phyloP scores from a whole-genome alignment of 1,140 invertebrate genomes.

The Magallana angulata region DNA sequence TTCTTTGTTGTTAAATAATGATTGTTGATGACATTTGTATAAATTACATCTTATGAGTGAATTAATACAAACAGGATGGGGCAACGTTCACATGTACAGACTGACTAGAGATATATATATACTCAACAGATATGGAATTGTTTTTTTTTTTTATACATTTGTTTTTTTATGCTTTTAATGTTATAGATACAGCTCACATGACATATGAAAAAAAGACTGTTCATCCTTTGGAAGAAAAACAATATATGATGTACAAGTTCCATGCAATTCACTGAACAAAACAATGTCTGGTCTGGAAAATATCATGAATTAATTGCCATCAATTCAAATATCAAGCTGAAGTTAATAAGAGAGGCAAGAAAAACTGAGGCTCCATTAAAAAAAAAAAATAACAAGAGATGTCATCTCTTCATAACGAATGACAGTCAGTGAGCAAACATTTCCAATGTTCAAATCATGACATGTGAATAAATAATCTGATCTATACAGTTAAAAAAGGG shows the following conservation, averaged over 20 bases:
- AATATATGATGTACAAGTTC: neutral
- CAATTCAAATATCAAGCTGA: neutral
- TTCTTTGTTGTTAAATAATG: constrained; percentile 16
- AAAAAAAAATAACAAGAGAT: neutral
- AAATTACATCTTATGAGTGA: constrained; percentile 36
- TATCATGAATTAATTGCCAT: constrained; percentile 19
- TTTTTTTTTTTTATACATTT: constrained; percentile 14
- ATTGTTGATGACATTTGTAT: constrained; percentile 39
- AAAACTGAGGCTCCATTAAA: neutral
- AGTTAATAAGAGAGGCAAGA: neutral
- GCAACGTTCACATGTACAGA: constrained; percentile 9
- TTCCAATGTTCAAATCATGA: neutral
- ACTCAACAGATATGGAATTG: constrained; percentile 33
- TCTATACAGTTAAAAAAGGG: neutral
- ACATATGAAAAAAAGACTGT: constrained; percentile 17
- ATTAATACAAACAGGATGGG: constrained; percentile 15
- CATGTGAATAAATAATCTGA: constrained; percentile 15
- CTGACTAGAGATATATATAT: constrained; percentile 38
- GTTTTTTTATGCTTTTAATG: constrained; percentile 19
- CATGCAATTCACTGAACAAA: too few species aligned
- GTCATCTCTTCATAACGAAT: neutral
- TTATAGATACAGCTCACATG: neutral
- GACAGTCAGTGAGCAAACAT: constrained; percentile 16
- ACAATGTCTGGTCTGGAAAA: neutral
- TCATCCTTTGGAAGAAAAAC: constrained; percentile 8